These are phyloP conservation scores for Oryzaephilus surinamensis DNA, from an alignment of 1,140 invertebrate genomes.

Conservation along the genomic window DNA sequence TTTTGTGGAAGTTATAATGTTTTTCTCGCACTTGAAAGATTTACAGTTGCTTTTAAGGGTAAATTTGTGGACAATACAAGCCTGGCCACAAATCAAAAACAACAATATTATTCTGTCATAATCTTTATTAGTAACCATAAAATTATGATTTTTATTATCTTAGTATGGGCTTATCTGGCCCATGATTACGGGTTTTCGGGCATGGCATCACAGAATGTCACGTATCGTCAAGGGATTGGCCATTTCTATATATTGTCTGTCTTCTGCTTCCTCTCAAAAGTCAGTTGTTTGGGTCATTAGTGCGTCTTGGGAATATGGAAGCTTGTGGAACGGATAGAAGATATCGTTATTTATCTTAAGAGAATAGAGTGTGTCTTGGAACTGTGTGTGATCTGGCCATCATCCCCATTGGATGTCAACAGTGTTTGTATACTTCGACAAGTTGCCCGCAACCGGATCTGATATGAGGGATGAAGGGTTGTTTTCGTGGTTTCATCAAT, in stretches of 20 bases:
- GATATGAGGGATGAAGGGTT: constrained; percentile 32
- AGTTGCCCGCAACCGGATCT: constrained; percentile 29
- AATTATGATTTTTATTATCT: constrained; percentile 20
- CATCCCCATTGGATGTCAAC: constrained; percentile 29
- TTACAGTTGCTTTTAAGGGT: no score
- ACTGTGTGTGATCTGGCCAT: constrained; percentile 27
- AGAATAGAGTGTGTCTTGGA: constrained; percentile 28
- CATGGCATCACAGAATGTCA: not conserved
- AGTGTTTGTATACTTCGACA: constrained; percentile 33
- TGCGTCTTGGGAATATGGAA: constrained; percentile 22
- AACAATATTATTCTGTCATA: constrained; percentile 1
- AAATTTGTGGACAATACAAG: no score
- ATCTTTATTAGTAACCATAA: constrained; percentile 16
- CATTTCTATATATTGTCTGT: no score
- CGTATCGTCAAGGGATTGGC: not conserved
- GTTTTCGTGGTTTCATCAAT: constrained; percentile 24
- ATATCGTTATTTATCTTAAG: constrained; percentile 37
- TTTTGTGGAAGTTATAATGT: no score
- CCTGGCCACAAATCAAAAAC: constrained; percentile 4
- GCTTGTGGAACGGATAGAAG: constrained; percentile 23
- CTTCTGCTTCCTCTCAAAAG: constrained; percentile 21
- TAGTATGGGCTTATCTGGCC: constrained; percentile 3
- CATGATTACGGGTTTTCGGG: not conserved
- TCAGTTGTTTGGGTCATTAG: constrained; percentile 33
- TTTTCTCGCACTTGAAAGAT: no score